These are phyloP conservation scores for Morphnarchus princeps DNA, from an alignment of 2,113 vertebrate genomes.

Conservation along the genomic window DNA sequence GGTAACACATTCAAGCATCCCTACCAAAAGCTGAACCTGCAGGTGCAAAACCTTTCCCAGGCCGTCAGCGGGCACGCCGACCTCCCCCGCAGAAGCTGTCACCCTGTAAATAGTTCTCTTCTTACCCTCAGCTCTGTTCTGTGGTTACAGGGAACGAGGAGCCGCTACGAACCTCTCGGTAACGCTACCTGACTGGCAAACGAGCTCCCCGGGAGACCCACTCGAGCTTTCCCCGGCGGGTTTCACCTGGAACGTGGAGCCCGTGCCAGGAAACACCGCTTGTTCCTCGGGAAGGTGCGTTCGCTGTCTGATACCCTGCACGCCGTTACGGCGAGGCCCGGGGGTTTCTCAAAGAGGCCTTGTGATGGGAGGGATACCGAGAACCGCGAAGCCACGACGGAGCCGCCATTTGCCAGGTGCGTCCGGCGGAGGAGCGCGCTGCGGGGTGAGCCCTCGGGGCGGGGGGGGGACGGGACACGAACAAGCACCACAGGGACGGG, in stretches of 20 bases:
- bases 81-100: neutral
- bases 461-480: too few species aligned
- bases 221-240: too few species aligned
- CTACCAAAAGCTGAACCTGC: neutral
- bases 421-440: too few species aligned
- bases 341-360: neutral
- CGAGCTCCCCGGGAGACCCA: neutral
- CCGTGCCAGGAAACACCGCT: too few species aligned
- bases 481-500: too few species aligned
- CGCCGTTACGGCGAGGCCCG: accelerated
- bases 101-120: accelerated
- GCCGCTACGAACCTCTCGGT: neutral
- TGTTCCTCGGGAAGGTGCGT: accelerated
- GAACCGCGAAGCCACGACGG: too few species aligned
- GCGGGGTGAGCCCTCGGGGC: neutral
- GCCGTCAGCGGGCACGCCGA: neutral
- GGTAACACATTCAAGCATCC: accelerated
- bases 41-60: neutral
- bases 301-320: accelerated
- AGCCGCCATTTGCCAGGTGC: neutral
- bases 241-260: neutral
- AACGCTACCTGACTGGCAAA: neutral
- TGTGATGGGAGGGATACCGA: too few species aligned
- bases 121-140: neutral
- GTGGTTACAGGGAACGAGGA: neutral